A percentile compares a stretch with the other conserved stretches of the same genome.
Conservation (phyloP, 2,113 vertebrate genomes). For the Falco punctatus region DNA sequence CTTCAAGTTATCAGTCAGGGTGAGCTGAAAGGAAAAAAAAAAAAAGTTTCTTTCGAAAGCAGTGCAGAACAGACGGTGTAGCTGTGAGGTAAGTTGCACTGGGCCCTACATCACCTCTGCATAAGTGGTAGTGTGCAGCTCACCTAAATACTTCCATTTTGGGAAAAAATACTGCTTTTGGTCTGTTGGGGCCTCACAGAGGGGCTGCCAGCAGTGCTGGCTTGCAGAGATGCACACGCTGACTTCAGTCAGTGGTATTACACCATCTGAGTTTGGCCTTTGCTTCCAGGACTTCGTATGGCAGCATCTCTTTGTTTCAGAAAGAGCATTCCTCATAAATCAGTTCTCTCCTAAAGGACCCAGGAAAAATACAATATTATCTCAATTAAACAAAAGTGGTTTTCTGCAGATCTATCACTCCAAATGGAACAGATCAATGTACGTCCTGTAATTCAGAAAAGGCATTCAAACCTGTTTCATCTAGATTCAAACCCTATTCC, state of each 20-base stretch:
- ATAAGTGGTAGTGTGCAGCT: no score
- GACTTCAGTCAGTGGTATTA: background rate
- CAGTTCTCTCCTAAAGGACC: background rate
- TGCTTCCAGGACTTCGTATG: background rate
- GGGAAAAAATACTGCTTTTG: background rate
- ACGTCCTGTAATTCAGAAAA: background rate
- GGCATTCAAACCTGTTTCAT: background rate
- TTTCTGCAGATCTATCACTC: background rate
- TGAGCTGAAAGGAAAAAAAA: background rate
- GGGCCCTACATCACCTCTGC: no score
- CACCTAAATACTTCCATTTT: background rate
- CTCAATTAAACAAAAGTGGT: constrained; percentile 30
- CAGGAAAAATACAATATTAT: constrained; percentile 30
- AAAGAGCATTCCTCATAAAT: background rate
- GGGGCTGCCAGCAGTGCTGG: background rate
- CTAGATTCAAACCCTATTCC: background rate
- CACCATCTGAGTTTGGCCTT: background rate
- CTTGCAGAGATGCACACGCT: background rate
- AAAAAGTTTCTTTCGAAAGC: background rate
- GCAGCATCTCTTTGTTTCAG: background rate
- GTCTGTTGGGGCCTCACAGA: rapidly evolving
- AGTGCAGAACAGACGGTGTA: background rate
- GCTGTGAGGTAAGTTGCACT: background rate
- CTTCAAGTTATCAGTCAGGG: background rate
- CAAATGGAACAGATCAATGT: background rate